phyloP scores from a whole-genome alignment of 2,888 invertebrate species.

The Argyresthia goedartella region DNA sequence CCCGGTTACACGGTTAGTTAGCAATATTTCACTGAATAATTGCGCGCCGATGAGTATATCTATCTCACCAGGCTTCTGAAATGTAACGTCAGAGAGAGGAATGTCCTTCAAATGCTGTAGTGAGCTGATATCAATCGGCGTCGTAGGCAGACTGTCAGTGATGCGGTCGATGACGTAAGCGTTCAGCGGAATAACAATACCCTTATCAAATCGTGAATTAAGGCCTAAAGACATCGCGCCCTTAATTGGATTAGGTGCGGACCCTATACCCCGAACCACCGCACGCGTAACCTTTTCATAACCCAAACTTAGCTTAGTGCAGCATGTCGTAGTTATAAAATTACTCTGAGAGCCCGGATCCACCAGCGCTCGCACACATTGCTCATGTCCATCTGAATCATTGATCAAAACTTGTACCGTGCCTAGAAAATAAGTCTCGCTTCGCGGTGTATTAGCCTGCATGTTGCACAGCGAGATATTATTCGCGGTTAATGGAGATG shows the following conservation, averaged over 20 bases:
- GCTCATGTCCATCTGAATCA: too few relatives aligned
- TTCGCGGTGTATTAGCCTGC: too few relatives aligned
- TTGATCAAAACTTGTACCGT: too few relatives aligned
- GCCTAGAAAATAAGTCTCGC: too few relatives aligned
- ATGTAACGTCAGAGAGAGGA: not conserved
- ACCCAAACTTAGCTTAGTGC: not conserved
- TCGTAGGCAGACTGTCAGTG: not conserved
- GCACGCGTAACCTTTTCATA: not conserved
- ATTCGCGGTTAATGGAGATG: too few relatives aligned
- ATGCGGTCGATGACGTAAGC: not conserved
- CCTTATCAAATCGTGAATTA: not conserved
- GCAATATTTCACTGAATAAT: too few relatives aligned
- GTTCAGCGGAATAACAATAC: not conserved
- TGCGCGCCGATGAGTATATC: too few relatives aligned
- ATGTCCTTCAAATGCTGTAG: slow-evolving; percentile 1
- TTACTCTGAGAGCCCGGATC: not conserved
- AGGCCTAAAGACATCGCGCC: not conserved
- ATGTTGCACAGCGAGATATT: too few relatives aligned
- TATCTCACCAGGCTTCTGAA: too few relatives aligned
- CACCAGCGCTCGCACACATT: not conserved
- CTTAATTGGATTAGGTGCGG: not conserved
- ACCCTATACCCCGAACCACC: not conserved
- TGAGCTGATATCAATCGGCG: not conserved
- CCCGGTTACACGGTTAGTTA: too few relatives aligned
- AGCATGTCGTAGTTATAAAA: not conserved